phyloP scores from a whole-genome alignment of 2,113 vertebrate genomes.

The Menura novaehollandiae region DNA sequence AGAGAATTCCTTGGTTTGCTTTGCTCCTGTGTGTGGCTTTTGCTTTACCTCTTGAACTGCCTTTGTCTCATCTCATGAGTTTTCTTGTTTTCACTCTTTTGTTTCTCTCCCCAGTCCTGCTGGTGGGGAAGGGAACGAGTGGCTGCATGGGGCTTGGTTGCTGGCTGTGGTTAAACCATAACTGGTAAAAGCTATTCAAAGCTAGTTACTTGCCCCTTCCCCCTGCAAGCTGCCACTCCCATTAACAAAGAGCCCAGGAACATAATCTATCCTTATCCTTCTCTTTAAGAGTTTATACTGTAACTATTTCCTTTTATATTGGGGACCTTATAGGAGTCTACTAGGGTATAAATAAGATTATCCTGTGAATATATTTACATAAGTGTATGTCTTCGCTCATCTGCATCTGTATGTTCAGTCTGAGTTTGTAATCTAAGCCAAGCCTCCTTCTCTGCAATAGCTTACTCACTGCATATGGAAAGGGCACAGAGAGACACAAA shows the following conservation, averaged over 20 bases:
- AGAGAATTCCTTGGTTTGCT: not conserved
- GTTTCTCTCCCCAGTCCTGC: not conserved
- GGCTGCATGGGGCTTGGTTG: not conserved
- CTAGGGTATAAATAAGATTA: not conserved
- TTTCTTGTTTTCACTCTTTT: not conserved
- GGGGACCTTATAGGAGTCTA: not conserved
- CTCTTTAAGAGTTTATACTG: not conserved
- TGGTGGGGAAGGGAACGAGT: not conserved
- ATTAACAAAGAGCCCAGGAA: not conserved
- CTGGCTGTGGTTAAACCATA: not conserved
- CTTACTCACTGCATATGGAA: not conserved
- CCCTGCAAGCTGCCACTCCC: not conserved
- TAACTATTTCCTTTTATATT: not conserved
- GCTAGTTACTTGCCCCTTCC: not conserved
- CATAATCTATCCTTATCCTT: not conserved
- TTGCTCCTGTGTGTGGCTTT: rapidly evolving
- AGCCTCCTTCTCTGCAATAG: not conserved
- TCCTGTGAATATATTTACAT: not conserved
- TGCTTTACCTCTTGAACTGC: rapidly evolving
- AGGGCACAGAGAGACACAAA: not conserved
- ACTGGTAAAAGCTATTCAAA: not conserved
- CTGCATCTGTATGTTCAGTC: not conserved
- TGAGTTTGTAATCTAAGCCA: not conserved
- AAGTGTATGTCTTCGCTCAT: not conserved
- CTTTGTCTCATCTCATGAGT: not conserved